phyloP scores from a whole-genome alignment of 2,797 vertebrate species.

The Myripristis murdjan region DNA sequence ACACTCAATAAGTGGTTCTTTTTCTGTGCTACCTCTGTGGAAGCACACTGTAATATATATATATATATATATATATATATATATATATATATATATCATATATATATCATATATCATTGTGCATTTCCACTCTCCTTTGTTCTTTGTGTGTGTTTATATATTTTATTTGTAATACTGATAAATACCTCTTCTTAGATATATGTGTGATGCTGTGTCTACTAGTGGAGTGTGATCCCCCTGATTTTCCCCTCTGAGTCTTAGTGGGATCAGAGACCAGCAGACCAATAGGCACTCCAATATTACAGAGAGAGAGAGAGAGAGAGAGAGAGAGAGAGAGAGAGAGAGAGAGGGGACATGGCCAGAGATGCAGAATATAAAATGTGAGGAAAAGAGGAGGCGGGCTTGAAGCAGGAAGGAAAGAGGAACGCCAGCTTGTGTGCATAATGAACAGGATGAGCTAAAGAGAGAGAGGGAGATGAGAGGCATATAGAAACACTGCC shows the following conservation, averaged over 20 bases:
- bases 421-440: slow-evolving; percentile 54
- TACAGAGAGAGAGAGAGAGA: slow-evolving; percentile 21
- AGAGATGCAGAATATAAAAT: slow-evolving; percentile 55
- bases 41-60: not conserved
- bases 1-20: not conserved
- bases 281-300: slow-evolving; percentile 32
- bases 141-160: slow-evolving; percentile 11
- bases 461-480: slow-evolving; percentile 60
- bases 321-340: slow-evolving; percentile 15
- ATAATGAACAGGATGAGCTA: slow-evolving; percentile 73
- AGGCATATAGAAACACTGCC: slow-evolving; percentile 70
- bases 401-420: slow-evolving; percentile 53
- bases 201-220: slow-evolving; percentile 14
- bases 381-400: slow-evolving; percentile 48
- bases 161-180: slow-evolving; percentile 14
- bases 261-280: slow-evolving; percentile 57
- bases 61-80: no score
- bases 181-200: slow-evolving; percentile 16
- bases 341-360: slow-evolving; percentile 49
- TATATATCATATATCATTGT: not conserved
- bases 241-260: slow-evolving; percentile 28
- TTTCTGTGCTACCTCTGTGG: slow-evolving; percentile 5
- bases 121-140: slow-evolving; percentile 1
- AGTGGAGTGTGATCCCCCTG: slow-evolving; percentile 24
- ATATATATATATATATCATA: no score